Percentiles rank a stretch among this genome's conserved stretches.
These are phyloP conservation scores for Channa striata DNA, from an alignment of 2,797 vertebrate species.

Conservation along the genomic window DNA sequence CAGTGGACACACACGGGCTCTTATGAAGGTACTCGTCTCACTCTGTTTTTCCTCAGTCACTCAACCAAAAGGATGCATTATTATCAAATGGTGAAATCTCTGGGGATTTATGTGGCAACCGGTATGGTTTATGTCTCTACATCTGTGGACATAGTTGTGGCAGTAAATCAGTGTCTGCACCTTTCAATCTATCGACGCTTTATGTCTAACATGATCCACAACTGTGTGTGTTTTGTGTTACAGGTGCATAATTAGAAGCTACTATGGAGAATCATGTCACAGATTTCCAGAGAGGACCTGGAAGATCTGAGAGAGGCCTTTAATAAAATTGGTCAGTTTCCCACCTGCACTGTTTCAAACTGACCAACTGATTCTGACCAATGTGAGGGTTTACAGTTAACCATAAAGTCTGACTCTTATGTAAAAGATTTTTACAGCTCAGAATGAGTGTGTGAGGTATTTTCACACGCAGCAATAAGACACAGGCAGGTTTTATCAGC, in stretches of 20 bases:
- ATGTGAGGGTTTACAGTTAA: constrained; percentile 39
- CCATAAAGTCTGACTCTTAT: constrained; percentile 54
- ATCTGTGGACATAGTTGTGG: background rate
- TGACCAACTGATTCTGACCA: background rate
- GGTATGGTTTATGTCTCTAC: no score
- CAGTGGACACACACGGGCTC: constrained; percentile 10
- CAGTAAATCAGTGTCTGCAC: background rate
- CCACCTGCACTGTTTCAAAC: background rate
- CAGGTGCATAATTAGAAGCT: constrained; percentile 41
- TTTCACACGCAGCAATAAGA: background rate
- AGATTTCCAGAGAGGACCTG: constrained; percentile 93
- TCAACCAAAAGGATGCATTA: background rate
- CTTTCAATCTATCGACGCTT: no score
- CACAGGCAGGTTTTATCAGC: constrained; percentile 20
- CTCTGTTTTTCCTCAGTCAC: background rate
- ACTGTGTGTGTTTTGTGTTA: constrained; percentile 21
- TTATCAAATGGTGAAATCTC: background rate
- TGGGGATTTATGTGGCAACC: background rate
- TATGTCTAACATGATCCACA: constrained; percentile 1
- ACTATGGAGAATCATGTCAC: constrained; percentile 91
- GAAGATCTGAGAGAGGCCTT: constrained; percentile 95
- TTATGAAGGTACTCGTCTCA: constrained; percentile 60
- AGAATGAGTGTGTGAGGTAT: background rate
- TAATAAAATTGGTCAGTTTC: constrained; percentile 91
- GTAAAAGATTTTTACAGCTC: constrained; percentile 50